Base-by-base conservation (phyloP, 2,113 vertebrate genomes). In the Alligator sinensis region DNA sequence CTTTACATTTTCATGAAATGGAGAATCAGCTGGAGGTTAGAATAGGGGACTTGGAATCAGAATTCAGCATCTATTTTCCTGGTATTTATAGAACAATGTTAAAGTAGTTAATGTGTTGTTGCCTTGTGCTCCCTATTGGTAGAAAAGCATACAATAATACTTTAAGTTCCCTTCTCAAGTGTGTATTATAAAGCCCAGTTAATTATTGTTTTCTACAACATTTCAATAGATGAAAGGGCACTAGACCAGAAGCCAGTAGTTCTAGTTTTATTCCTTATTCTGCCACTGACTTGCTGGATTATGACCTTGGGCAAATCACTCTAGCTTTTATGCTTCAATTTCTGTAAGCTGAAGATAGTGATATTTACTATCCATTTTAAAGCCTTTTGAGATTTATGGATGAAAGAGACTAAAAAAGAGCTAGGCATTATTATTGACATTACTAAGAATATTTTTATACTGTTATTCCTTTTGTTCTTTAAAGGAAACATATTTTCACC, bases 51-150 rank as follows among this genome's bases (percentile, higher is more conserved):
- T 38, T 21, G 19, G 19, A 38, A 19, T 38, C 10, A 9, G 47
- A 47, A 47, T 47, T 47, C 47, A 47, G 47, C 47, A 47, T 47
- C 47, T 47, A 47, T 47, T 47, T 82, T 93, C 64, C 18, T 38
- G 3, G 76, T 30, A 34, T 11, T 38, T 21, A 70, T 70, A 70
- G 11, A n/a, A 38, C 19, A 38, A 11, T 18, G 30, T 70, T 70
- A 70, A 70, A 34, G 18, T 22, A 19, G 28, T 74, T 28, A 63
- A 18, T 17, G 21, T n/a, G 74, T 82, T 58, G 63, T 16, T 75
- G 9, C 5, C 54, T 90, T 12, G n/a, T 0, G 0, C 18, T 11
- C 3, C 6, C 59, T 81, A 57, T 30, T 2, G 54, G n/a, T 19
- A 47, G 54, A 90, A 77, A 85, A 6, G 3, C 13, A 7, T 84